These are phyloP conservation scores for Drosophila kuntzei DNA, from an alignment of 2,888 invertebrate species.

Conservation along the genomic window DNA sequence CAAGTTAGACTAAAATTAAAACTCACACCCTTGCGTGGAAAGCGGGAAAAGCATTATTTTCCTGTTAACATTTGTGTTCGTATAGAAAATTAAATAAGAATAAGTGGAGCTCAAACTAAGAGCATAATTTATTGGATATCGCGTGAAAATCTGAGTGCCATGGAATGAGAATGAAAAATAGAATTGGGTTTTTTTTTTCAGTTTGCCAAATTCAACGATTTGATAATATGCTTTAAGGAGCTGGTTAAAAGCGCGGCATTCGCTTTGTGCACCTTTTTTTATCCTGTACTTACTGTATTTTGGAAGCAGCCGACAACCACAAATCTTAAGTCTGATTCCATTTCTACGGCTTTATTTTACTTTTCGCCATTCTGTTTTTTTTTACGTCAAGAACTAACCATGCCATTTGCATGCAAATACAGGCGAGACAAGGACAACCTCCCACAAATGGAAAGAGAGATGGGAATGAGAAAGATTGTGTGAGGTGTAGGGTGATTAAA, in stretches of 20 bases:
- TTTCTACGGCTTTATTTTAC: slow-evolving; percentile 12
- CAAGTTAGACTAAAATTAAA: too few species aligned
- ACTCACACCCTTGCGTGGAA: too few species aligned
- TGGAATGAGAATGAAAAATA: neutral
- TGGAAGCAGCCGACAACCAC: slow-evolving; percentile 4
- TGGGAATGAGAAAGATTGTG: slow-evolving; percentile 2
- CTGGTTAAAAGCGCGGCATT: slow-evolving; percentile 8
- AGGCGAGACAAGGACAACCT: slow-evolving; percentile 48
- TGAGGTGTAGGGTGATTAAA: neutral
- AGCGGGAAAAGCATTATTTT: too few species aligned
- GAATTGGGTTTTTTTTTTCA: slow-evolving; percentile 6
- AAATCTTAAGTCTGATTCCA: slow-evolving; percentile 50
- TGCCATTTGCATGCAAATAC: slow-evolving; percentile 62
- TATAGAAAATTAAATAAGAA: too few species aligned
- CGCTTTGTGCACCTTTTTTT: slow-evolving; percentile 10
- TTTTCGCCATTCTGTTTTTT: slow-evolving; percentile 3
- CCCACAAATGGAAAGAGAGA: slow-evolving; percentile 23
- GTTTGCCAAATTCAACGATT: neutral
- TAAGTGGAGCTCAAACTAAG: too few species aligned
- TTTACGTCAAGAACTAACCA: slow-evolving; percentile 48
- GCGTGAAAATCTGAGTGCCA: neutral
- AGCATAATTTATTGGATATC: too few species aligned
- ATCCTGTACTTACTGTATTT: slow-evolving; percentile 8
- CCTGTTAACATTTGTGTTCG: too few species aligned
- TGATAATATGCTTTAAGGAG: slow-evolving; percentile 15